phyloP scores from a whole-genome alignment of 2,888 invertebrate genomes.

The Caenorhabditis wallacei region DNA sequence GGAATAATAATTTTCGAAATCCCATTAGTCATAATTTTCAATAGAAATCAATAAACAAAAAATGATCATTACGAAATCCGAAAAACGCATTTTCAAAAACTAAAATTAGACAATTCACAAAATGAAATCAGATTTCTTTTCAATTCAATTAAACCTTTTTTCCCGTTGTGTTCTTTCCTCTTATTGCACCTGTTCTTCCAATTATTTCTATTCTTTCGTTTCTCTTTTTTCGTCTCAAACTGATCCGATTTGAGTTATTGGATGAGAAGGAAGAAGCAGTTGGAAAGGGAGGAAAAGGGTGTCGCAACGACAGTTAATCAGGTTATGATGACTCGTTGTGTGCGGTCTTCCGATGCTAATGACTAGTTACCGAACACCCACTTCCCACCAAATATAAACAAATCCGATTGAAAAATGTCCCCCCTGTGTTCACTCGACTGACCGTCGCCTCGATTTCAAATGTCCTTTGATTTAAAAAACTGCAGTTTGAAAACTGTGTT shows the following conservation, averaged over 20 bases:
- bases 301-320: constrained; percentile 47
- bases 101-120: constrained; percentile 16
- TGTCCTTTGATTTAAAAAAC: constrained; percentile 21
- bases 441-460: constrained; percentile 25
- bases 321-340: constrained; percentile 52
- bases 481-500: not conserved
- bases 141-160: constrained; percentile 50
- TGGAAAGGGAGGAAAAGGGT: constrained; percentile 6
- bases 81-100: constrained; percentile 3
- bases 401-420: constrained; percentile 50
- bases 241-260: constrained; percentile 37
- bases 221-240: constrained; percentile 3
- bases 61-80: constrained; percentile 7
- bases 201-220: constrained; percentile 21
- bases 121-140: not conserved
- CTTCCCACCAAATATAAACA: constrained; percentile 31
- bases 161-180: constrained; percentile 27
- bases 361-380: constrained; percentile 60
- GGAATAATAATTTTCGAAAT: not conserved
- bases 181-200: constrained; percentile 58
- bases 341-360: constrained; percentile 57
- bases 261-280: not conserved
- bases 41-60: not conserved
- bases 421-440: constrained; percentile 11
- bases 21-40: not conserved